Evolutionary conservation across 2,888 invertebrate genomes (phyloP).

Genomic region (Ophraella communa): DNA sequence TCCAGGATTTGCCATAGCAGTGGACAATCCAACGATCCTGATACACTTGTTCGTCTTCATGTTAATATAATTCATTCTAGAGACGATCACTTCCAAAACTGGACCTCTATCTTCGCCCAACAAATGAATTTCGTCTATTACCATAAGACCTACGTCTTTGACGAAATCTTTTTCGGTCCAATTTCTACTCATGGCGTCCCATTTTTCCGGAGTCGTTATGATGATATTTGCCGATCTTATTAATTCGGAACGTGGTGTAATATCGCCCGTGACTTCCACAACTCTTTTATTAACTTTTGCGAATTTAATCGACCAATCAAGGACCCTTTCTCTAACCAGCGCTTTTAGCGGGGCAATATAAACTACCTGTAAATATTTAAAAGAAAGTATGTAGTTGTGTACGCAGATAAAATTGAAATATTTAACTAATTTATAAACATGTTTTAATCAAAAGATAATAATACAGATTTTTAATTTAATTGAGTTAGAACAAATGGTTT

Average conservation of each 20-base stretch:
- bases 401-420: too few relatives aligned
- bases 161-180: constrained; percentile 98
- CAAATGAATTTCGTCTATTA: constrained; percentile 98
- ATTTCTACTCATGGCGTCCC: constrained; percentile 98
- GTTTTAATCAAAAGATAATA: too few relatives aligned
- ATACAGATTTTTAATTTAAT: too few relatives aligned
- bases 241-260: constrained; percentile 84
- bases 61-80: constrained; percentile 94
- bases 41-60: constrained; percentile 83
- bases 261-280: constrained; percentile 94
- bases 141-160: constrained; percentile 84
- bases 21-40: constrained; percentile 93
- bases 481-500: too few relatives aligned
- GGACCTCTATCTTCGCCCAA: constrained; percentile 90
- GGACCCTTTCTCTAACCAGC: constrained; percentile 92
- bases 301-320: constrained; percentile 90
- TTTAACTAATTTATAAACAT: too few relatives aligned
- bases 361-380: constrained; percentile 71
- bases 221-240: constrained; percentile 89
- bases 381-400: too few relatives aligned
- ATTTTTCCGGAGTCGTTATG: constrained; percentile 99
- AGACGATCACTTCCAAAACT: constrained; percentile 96
- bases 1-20: constrained; percentile 95
- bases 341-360: constrained; percentile 99
- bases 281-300: constrained; percentile 78